phyloP scores from a whole-genome alignment of 2,888 invertebrate species.

The Dolomedes plantarius region DNA sequence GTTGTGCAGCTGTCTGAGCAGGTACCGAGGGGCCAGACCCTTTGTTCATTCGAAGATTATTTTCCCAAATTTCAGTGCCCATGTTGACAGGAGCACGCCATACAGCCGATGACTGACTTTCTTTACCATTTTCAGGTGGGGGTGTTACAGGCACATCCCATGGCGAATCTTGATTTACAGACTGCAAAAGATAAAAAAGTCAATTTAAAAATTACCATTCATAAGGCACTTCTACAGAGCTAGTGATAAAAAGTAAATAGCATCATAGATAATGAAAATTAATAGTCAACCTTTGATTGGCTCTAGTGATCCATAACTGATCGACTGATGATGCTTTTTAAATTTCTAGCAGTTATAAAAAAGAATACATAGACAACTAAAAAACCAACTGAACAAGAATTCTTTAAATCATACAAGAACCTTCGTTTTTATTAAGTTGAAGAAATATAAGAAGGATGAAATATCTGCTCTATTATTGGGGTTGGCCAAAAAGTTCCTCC shows the following conservation, averaged over 20 bases:
- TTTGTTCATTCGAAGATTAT: slow-evolving; percentile 84
- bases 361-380: no score
- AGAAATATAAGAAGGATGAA: no score
- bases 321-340: no score
- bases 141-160: slow-evolving; percentile 95
- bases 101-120: slow-evolving; percentile 62
- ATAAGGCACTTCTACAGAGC: neutral
- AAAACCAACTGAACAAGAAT: no score
- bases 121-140: slow-evolving; percentile 40
- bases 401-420: no score
- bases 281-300: no score
- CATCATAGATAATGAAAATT: no score
- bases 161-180: slow-evolving; percentile 92
- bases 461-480: no score
- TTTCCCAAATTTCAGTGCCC: slow-evolving; percentile 89
- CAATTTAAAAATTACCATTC: neutral
- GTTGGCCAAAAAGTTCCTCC: no score
- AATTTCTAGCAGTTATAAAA: no score
- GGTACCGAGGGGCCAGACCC: slow-evolving; percentile 28
- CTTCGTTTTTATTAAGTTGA: no score
- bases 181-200: slow-evolving; percentile 25
- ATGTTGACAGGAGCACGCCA: slow-evolving; percentile 73
- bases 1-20: slow-evolving; percentile 79
- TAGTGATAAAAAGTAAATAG: neutral
- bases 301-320: no score